Evolutionary conservation across 2,888 invertebrate species (phyloP), one percentile per base, ranked within the genome.

Genomic region (Liopterus haemorrhoidalis): DNA sequence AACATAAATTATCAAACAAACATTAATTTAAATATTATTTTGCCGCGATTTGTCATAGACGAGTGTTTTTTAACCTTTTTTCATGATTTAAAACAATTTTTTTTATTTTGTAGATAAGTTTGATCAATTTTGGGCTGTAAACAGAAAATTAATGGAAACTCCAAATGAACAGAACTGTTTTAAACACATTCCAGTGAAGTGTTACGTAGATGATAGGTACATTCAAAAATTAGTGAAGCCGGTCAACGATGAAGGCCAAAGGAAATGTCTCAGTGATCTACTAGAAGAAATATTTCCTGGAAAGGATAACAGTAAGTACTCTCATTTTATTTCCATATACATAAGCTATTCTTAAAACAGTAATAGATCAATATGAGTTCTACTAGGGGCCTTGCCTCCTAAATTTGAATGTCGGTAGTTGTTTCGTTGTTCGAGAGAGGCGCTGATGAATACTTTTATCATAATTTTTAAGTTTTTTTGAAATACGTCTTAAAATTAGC

Each of bases 111-210:
- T 69, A 89, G 90, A 96, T 66, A 94, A 93, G 70, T 99, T 97
- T 71, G 97, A 99, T 67, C 96, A 96, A 68, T 99, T 99, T 68
- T 99, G 97, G 97, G 85, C 92, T 2, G 86, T 97, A 8, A 99
- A 99, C 66, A 79, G 92, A 56, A 83, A 91, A 62, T 71, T 99
- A 41, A 97, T 97, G 96, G 95, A 95, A 63, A 74, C 81, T 1
- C 76, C 77, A 51, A 81, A 78, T 39, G 85, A 84, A 38, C 83
- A 81, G 59, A 87, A 90, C 58, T 76, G 81, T 41, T 93, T 94
- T 61, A 88, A 86, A 66, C 79, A 88, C 69, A 88, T 95, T 72
- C 94, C 95, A 41, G 80, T 93, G 52, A 79, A 91, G 58, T 84
- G 90, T 67, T 90, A 89, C 60, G 59, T 64, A 28, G 78, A 86